These are phyloP conservation scores for Hylia prasina DNA, from an alignment of 2,113 vertebrate species.

Conservation along the genomic window DNA sequence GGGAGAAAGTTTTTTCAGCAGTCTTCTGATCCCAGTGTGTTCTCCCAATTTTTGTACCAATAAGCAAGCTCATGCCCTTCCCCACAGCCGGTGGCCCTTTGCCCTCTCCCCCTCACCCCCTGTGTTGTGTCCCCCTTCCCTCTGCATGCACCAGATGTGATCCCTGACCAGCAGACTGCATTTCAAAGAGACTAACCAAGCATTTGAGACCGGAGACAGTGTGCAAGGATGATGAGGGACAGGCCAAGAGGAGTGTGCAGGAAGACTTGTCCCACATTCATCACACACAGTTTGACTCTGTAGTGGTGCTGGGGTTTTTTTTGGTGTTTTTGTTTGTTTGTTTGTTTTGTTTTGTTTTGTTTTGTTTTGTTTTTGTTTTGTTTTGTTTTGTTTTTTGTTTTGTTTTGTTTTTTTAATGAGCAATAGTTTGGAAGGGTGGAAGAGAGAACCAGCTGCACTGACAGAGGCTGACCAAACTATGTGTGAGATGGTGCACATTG, in stretches of 20 bases:
- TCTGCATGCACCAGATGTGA: background rate
- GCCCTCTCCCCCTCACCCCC: background rate
- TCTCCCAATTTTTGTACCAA: background rate
- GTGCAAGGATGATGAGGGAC: background rate
- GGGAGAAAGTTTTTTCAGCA: background rate
- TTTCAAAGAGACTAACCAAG: background rate
- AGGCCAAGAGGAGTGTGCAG: background rate
- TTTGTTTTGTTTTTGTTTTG: background rate
- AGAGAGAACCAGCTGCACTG: background rate
- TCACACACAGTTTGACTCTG: fast-evolving
- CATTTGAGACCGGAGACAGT: background rate
- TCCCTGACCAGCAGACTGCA: background rate
- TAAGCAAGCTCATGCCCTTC: background rate
- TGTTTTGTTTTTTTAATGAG: background rate
- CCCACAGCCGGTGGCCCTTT: background rate
- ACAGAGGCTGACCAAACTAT: background rate
- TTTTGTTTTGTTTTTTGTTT: too few relatives aligned
- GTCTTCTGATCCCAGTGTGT: fast-evolving
- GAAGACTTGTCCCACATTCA: background rate
- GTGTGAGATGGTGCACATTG: background rate
- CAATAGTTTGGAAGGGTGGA: background rate
- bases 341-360: background rate
- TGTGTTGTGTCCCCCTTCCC: background rate
- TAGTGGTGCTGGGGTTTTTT: background rate
- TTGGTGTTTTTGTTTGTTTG: too few relatives aligned